phyloP scores from a whole-genome alignment of 2,888 invertebrate species.

The Heteropelma amictum region DNA sequence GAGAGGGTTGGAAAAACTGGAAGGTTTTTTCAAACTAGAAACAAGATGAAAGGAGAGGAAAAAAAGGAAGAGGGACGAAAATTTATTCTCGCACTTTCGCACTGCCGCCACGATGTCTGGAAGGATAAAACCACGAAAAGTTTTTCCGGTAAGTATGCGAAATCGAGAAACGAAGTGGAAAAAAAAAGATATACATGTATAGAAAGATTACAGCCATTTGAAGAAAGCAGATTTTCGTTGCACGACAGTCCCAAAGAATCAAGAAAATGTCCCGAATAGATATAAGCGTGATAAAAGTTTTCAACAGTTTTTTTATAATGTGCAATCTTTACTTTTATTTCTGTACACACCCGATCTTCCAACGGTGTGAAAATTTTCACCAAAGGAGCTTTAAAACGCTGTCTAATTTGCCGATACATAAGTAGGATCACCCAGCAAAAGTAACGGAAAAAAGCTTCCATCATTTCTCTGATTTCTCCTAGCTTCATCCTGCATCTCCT shows the following conservation, averaged over 20 bases:
- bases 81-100: slow-evolving; percentile 45
- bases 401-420: background rate
- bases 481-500: background rate
- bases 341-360: background rate
- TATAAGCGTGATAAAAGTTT: slow-evolving; percentile 39
- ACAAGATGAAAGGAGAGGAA: slow-evolving; percentile 13
- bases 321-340: slow-evolving; percentile 19
- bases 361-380: background rate
- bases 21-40: slow-evolving; percentile 2
- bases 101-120: slow-evolving; percentile 42
- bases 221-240: slow-evolving; percentile 41
- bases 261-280: slow-evolving; percentile 17
- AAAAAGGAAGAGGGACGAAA: slow-evolving; percentile 32
- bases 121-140: slow-evolving; percentile 36
- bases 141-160: slow-evolving; percentile 43
- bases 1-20: background rate
- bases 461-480: background rate
- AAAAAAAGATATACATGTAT: background rate
- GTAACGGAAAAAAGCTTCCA: background rate
- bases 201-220: slow-evolving; percentile 38
- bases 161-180: slow-evolving; percentile 31
- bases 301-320: slow-evolving; percentile 41
- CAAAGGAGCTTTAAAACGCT: background rate
- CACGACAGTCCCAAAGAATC: slow-evolving; percentile 9
- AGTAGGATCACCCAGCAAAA: background rate